Percentiles rank a stretch among this genome's conserved stretches.
Evolutionary conservation across 2,113 vertebrate species (phyloP).

Genomic region (Actinemys pallida): DNA sequence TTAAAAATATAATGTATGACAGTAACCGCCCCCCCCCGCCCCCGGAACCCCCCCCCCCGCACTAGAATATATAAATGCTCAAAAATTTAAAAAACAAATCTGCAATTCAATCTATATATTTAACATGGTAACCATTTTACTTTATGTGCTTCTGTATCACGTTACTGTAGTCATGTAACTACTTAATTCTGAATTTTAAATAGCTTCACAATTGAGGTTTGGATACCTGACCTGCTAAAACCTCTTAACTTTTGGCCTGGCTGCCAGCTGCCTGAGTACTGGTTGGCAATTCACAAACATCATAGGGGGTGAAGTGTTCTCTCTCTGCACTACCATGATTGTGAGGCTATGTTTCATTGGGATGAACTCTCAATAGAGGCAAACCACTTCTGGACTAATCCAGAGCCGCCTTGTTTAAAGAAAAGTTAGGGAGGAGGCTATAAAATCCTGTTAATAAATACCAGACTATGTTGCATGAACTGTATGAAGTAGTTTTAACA

Average conservation of each 20-base stretch:
- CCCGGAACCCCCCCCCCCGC: too few relatives aligned
- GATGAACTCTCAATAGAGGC: slow-evolving; percentile 60
- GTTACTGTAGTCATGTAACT: background rate
- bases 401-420: background rate
- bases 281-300: accelerated
- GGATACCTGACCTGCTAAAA: background rate
- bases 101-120: background rate
- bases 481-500: accelerated
- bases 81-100: background rate
- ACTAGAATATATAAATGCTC: background rate
- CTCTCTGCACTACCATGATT: accelerated
- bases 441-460: slow-evolving; percentile 60
- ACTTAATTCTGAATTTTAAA: background rate
- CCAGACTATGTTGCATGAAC: background rate
- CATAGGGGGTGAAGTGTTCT: accelerated
- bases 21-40: background rate
- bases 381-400: slow-evolving; percentile 16
- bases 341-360: background rate
- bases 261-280: background rate
- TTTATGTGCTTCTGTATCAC: background rate
- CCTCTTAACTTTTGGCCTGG: background rate
- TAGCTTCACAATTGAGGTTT: background rate
- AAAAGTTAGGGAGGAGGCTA: background rate
- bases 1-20: background rate
- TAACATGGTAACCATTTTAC: background rate